Percentiles rank a stretch among this genome's conserved stretches.
These are phyloP conservation scores for Chaetodon trifasciatus DNA, from an alignment of 2,797 vertebrate genomes.

Conservation along the genomic window DNA sequence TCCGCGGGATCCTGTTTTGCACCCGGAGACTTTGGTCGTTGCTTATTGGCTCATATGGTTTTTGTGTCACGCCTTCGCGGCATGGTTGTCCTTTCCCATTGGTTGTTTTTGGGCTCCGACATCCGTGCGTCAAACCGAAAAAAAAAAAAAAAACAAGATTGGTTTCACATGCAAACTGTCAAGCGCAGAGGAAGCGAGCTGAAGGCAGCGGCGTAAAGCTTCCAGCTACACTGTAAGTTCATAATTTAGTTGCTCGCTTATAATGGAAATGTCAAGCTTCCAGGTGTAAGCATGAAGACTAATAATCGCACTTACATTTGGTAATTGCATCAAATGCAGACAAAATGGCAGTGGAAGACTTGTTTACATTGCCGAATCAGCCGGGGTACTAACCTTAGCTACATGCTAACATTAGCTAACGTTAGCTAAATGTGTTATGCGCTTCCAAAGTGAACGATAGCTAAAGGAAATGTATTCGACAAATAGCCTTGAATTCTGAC, in stretches of 20 bases:
- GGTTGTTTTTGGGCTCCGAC: slow-evolving; percentile 19
- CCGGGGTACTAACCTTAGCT: slow-evolving; percentile 37
- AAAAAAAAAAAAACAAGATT: slow-evolving; percentile 52
- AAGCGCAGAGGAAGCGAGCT: slow-evolving; percentile 49
- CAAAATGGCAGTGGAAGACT: slow-evolving; percentile 40
- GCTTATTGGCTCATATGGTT: slow-evolving; percentile 42
- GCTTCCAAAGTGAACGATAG: background rate
- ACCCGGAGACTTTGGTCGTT: fast-evolving
- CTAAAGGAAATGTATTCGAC: background rate
- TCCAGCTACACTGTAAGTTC: slow-evolving; percentile 57
- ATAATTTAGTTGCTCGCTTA: background rate
- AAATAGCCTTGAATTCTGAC: background rate
- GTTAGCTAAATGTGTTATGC: slow-evolving; percentile 13
- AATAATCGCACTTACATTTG: fast-evolving
- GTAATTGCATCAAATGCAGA: background rate
- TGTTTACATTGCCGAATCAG: slow-evolving; percentile 50
- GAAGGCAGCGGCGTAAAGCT: slow-evolving; percentile 18
- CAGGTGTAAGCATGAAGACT: too few relatives aligned
- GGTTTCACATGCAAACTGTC: slow-evolving; percentile 77
- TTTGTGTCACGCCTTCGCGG: background rate
- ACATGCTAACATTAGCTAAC: slow-evolving; percentile 5
- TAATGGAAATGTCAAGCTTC: fast-evolving
- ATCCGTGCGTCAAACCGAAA: slow-evolving; percentile 1
- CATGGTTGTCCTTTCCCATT: slow-evolving; percentile 40
- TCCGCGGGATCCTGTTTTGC: fast-evolving